A percentile compares a stretch with the other conserved stretches of the same genome.
phyloP scores from a whole-genome alignment of 2,113 vertebrate species.

The Coturnix japonica region DNA sequence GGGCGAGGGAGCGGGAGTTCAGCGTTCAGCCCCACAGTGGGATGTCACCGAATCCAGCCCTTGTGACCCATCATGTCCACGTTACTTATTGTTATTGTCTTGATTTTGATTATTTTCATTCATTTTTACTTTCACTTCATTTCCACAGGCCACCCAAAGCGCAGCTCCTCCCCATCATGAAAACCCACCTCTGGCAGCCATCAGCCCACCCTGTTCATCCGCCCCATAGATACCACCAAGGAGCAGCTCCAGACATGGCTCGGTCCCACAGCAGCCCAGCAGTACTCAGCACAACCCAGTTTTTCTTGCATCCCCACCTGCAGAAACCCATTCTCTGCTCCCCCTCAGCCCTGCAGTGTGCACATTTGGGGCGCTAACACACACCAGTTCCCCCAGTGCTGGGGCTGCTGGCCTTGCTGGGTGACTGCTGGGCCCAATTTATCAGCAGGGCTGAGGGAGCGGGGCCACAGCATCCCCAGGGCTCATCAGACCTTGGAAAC shows the following conservation, averaged over 20 bases:
- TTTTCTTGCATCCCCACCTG: neutral
- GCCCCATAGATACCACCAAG: conserved; percentile 38
- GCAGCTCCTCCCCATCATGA: conserved; percentile 42
- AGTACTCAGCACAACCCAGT: neutral
- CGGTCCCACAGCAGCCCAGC: too few species aligned
- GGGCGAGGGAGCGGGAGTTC: neutral
- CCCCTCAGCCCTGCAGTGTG: rapidly evolving
- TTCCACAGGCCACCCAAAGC: neutral
- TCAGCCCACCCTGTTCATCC: conserved; percentile 71
- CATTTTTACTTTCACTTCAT: neutral
- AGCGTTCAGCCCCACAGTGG: neutral
- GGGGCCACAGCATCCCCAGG: rapidly evolving
- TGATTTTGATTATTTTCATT: neutral
- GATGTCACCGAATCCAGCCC: neutral
- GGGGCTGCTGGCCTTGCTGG: neutral
- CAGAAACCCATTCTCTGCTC: neutral
- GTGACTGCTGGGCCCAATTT: neutral
- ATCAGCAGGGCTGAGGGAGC: neutral
- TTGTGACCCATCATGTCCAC: neutral
- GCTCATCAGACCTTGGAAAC: conserved; percentile 47
- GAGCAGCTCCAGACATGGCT: neutral
- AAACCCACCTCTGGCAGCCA: conserved; percentile 52
- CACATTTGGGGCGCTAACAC: neutral
- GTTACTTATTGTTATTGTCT: neutral
- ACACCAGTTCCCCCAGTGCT: neutral